Evolutionary conservation across 2,888 invertebrate genomes (phyloP).

Genomic region (Stenolophus ochropezus): DNA sequence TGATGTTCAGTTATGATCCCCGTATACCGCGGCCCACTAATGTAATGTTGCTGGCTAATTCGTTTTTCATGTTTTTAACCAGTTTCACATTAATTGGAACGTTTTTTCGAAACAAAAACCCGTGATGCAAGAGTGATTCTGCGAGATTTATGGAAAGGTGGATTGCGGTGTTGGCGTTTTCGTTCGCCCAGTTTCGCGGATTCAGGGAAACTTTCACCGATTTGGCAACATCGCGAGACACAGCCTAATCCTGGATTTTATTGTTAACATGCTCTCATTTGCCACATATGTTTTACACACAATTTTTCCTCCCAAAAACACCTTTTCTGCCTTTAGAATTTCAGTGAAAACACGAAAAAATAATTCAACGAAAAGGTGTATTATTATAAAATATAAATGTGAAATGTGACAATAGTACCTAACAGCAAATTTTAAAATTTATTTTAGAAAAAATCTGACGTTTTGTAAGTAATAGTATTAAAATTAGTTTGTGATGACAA

Average conservation of each 20-base stretch:
- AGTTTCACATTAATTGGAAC: conserved; percentile 47
- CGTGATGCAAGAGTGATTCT: conserved; percentile 49
- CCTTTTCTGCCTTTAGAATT: too few relatives aligned
- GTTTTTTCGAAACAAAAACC: conserved; percentile 45
- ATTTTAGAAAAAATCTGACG: too few relatives aligned
- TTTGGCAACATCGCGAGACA: conserved; percentile 1
- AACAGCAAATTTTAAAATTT: too few relatives aligned
- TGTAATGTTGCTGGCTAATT: conserved; percentile 28
- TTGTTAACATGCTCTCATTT: conserved; percentile 23
- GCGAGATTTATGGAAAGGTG: conserved; percentile 43
- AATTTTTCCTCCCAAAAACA: too few relatives aligned
- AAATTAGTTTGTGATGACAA: too few relatives aligned
- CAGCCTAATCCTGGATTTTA: conserved; percentile 18
- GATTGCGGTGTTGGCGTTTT: conserved; percentile 21
- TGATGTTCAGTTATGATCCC: too few relatives aligned
- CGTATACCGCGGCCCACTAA: too few relatives aligned
- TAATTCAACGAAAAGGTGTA: too few relatives aligned
- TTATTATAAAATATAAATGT: too few relatives aligned
- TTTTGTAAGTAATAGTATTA: too few relatives aligned
- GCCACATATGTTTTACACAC: background rate
- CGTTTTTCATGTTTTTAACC: conserved; percentile 50
- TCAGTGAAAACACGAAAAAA: too few relatives aligned
- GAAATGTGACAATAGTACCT: too few relatives aligned
- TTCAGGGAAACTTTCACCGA: conserved; percentile 25
- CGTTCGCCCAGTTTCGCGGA: conserved; percentile 12